A percentile compares a stretch with the other conserved stretches of the same genome.
These are phyloP conservation scores for Platygyra sinensis DNA, from an alignment of 64 coral and sea anemone genomes.

Conservation along the genomic window DNA sequence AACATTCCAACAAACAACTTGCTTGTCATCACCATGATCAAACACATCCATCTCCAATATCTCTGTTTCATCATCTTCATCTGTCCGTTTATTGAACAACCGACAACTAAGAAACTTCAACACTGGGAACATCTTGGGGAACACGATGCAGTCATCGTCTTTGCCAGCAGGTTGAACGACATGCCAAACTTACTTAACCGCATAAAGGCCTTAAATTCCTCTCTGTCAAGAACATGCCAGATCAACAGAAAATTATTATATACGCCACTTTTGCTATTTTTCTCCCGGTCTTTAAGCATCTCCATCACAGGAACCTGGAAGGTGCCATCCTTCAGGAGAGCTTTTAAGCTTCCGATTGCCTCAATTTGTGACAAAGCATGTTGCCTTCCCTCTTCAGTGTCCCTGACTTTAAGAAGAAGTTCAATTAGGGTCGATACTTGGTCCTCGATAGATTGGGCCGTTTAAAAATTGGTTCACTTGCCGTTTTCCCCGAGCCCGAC, in stretches of 20 bases:
- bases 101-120: neutral
- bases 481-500: neutral
- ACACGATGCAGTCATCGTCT: constrained; percentile 46
- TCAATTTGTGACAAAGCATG: constrained; percentile 29
- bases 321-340: constrained; percentile 18
- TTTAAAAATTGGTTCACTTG: constrained; percentile 24
- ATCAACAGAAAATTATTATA: constrained; percentile 52
- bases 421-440: constrained; percentile 60
- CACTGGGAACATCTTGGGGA: constrained; percentile 13
- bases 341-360: constrained; percentile 17
- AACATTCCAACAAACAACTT: constrained; percentile 65
- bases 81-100: neutral
- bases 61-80: neutral
- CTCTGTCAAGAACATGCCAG: constrained; percentile 52
- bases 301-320: constrained; percentile 44
- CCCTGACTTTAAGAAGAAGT: constrained; percentile 37
- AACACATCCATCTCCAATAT: constrained; percentile 69
- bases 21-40: constrained; percentile 44
- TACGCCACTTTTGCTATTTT: constrained; percentile 14
- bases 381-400: constrained; percentile 9
- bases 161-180: constrained; percentile 54
- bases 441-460: constrained; percentile 31
- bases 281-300: constrained; percentile 6
- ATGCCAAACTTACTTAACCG: constrained; percentile 48
- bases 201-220: constrained; percentile 57